Percentiles rank a stretch among this genome's conserved stretches.
Conservation (phyloP, 2,888 invertebrate species). For the Sinhomidia bicolor region DNA sequence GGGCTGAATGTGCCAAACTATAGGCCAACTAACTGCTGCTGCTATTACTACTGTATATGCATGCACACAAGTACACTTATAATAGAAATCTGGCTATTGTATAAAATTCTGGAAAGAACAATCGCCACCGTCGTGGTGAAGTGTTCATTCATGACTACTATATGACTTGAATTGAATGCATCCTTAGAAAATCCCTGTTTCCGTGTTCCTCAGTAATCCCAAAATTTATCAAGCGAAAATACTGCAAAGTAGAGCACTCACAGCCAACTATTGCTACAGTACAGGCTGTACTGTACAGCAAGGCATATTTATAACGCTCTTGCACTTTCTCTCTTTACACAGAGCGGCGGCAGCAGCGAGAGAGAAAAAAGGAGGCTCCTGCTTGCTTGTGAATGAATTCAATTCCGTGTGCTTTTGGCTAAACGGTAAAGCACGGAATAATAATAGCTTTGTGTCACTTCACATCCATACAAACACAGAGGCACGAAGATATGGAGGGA, state of each 20-base stretch:
- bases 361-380: neutral
- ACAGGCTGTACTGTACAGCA: neutral
- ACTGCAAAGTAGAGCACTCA: slow-evolving; percentile 61
- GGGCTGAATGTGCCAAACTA: neutral
- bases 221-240: slow-evolving; percentile 72
- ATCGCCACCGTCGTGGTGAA: slow-evolving; percentile 43
- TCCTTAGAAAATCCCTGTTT: slow-evolving; percentile 72
- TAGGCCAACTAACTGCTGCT: neutral
- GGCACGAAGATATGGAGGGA: neutral
- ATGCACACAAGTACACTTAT: too few species aligned
- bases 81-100: neutral
- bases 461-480: slow-evolving; percentile 42
- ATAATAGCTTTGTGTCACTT: slow-evolving; percentile 69
- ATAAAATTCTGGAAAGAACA: slow-evolving; percentile 29
- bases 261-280: neutral
- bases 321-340: neutral
- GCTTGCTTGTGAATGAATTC: slow-evolving; percentile 65
- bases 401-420: slow-evolving; percentile 62
- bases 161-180: slow-evolving; percentile 70
- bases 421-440: slow-evolving; percentile 58
- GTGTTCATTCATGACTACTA: slow-evolving; percentile 61
- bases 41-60: neutral
- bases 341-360: too few species aligned
- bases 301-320: too few species aligned
- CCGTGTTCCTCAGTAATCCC: slow-evolving; percentile 72